A percentile compares a stretch with the other conserved stretches of the same genome.
Conservation (phyloP, 1,140 invertebrate species). For the Cherax quadricarinatus region DNA sequence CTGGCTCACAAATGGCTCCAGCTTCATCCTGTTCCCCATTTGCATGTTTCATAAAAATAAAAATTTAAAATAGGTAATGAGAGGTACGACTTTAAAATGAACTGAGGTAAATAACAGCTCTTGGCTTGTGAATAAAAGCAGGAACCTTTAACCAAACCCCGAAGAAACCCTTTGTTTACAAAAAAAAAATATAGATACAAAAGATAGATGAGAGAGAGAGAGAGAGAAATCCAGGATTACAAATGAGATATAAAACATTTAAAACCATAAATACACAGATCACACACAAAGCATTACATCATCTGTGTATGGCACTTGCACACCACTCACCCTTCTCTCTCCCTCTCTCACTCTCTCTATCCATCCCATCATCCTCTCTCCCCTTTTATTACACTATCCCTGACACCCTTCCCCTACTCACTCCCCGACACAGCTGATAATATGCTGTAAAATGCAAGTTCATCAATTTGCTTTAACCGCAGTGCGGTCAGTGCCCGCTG, state of each 20-base stretch:
- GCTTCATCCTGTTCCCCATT: too few species aligned
- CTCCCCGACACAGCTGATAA: conserved; percentile 10
- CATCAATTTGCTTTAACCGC: conserved; percentile 27
- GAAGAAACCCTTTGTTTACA: too few species aligned
- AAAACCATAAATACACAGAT: not conserved
- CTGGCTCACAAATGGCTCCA: too few species aligned
- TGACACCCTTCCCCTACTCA: conserved; percentile 20
- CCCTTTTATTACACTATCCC: conserved; percentile 42
- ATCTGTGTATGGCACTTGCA: not conserved
- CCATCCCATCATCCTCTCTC: conserved; percentile 1
- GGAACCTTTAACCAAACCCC: too few species aligned
- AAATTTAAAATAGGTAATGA: too few species aligned
- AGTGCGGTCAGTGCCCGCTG: not conserved
- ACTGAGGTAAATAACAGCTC: too few species aligned
- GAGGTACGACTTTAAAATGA: too few species aligned
- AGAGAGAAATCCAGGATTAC: too few species aligned
- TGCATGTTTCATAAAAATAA: too few species aligned
- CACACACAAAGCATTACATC: not conserved
- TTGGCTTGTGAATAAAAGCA: too few species aligned
- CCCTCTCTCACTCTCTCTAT: conserved; percentile 11
- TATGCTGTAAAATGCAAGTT: conserved; percentile 39
- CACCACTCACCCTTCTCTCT: conserved; percentile 4
- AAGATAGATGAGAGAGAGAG: not conserved
- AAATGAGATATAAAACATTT: not conserved
- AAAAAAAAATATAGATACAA: too few species aligned